A percentile compares a stretch with the other conserved stretches of the same genome.
phyloP scores from a whole-genome alignment of 2,113 vertebrate species.

The Ariopsis seemanni region DNA sequence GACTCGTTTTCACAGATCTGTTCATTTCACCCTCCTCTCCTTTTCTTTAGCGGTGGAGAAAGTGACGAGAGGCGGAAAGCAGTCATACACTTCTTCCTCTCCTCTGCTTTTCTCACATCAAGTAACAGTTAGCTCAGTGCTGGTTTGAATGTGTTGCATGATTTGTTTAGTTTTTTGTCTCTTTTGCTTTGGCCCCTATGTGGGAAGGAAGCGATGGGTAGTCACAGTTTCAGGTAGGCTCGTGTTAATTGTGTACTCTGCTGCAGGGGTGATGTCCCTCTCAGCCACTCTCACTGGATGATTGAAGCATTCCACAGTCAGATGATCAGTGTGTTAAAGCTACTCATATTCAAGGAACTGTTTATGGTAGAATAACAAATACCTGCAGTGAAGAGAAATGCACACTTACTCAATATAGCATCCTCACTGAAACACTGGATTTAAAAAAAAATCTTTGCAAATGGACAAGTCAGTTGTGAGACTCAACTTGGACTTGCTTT shows the following conservation, averaged over 20 bases:
- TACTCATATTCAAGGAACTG: constrained; percentile 91
- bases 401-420: background rate
- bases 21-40: background rate
- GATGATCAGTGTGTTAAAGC: constrained; percentile 15
- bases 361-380: constrained; percentile 91
- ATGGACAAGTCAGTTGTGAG: background rate
- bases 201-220: constrained; percentile 31
- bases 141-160: constrained; percentile 36
- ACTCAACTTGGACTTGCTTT: background rate
- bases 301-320: constrained; percentile 6
- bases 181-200: constrained; percentile 28
- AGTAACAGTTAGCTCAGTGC: constrained; percentile 41
- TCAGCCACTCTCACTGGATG: background rate
- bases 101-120: constrained; percentile 18
- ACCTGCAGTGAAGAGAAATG: constrained; percentile 55
- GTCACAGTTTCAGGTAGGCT: constrained; percentile 46
- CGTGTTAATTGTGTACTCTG: constrained; percentile 31
- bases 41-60: constrained; percentile 6
- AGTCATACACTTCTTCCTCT: constrained; percentile 4
- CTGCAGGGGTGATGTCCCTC: constrained; percentile 10
- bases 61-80: background rate
- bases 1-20: constrained; percentile 27
- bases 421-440: background rate
- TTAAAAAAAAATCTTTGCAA: background rate
- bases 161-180: constrained; percentile 9